These are phyloP conservation scores for Dorcus parallelipipedus DNA, from an alignment of 2,888 invertebrate species.

Conservation along the genomic window DNA sequence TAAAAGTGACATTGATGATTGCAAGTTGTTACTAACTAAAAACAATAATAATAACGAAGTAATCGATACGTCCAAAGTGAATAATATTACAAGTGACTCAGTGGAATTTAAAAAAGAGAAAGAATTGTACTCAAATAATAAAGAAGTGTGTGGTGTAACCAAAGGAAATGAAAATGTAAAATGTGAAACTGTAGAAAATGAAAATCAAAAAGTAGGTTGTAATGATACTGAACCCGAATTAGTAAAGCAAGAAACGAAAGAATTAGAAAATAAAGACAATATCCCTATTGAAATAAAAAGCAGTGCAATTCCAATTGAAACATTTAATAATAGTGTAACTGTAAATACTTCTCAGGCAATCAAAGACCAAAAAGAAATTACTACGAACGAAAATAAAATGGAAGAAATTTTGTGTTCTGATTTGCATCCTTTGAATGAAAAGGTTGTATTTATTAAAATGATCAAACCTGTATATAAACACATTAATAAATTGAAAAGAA, in stretches of 20 bases:
- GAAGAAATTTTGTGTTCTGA: neutral
- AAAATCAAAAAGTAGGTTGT: neutral
- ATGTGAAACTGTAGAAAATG: neutral
- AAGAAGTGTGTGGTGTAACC: neutral
- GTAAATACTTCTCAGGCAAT: neutral
- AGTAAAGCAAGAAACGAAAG: neutral
- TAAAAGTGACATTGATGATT: too few relatives aligned
- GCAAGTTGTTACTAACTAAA: neutral
- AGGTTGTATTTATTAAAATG: too few relatives aligned
- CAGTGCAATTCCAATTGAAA: neutral
- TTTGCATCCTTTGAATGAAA: neutral
- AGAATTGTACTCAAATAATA: too few relatives aligned
- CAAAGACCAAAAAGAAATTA: neutral
- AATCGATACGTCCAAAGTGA: neutral
- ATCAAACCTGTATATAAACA: too few relatives aligned
- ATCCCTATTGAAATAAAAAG: constrained; percentile 4
- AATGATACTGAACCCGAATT: neutral
- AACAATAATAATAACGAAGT: neutral
- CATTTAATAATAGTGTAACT: neutral
- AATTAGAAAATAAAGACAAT: too few relatives aligned
- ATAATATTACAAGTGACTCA: too few relatives aligned
- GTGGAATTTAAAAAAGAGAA: too few relatives aligned
- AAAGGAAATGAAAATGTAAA: neutral
- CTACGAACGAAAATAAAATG: neutral
- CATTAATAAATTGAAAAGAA: too few relatives aligned